Percentiles rank a stretch among this genome's conserved stretches.
Conservation (phyloP, 37 sponge, comb jelly and placozoan species). For the Spongilla lacustris region DNA sequence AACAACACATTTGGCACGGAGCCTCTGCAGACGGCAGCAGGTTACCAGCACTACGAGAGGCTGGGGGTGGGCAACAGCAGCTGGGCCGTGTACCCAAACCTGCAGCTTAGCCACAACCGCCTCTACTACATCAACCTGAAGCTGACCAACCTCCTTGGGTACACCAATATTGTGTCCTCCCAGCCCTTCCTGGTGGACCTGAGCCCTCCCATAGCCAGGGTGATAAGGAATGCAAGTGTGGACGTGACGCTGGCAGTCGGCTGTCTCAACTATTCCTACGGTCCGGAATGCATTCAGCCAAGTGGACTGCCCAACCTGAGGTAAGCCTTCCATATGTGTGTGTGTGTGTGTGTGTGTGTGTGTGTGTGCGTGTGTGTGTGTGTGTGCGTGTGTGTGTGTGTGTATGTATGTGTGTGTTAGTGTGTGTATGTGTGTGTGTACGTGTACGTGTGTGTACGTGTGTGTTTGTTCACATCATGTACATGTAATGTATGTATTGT, state of each 20-base stretch:
- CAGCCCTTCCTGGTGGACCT: slow-evolving; percentile 72
- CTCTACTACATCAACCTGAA: slow-evolving; percentile 71
- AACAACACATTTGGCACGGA: slow-evolving; percentile 57
- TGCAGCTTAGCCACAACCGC: slow-evolving; percentile 42
- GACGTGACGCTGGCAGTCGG: slow-evolving; percentile 31
- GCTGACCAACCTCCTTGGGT: slow-evolving; percentile 70
- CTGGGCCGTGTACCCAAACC: slow-evolving; percentile 12
- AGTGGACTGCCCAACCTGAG: slow-evolving; percentile 30
- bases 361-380: slow-evolving; percentile 20
- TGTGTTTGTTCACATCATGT: background rate
- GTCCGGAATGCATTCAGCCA: slow-evolving; percentile 28
- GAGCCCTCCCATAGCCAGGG: slow-evolving; percentile 77
- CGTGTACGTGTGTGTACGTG: slow-evolving; percentile 19
- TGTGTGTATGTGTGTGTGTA: slow-evolving; percentile 31
- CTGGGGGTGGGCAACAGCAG: slow-evolving; percentile 73
- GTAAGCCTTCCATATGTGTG: slow-evolving; percentile 30
- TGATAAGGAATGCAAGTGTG: slow-evolving; percentile 36
- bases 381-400: slow-evolving; percentile 30
- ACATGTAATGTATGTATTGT: background rate
- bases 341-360: slow-evolving; percentile 32
- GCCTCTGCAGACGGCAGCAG: slow-evolving; percentile 26
- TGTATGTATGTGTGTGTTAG: slow-evolving; percentile 16
- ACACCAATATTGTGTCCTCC: slow-evolving; percentile 61
- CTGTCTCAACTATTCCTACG: slow-evolving; percentile 22
- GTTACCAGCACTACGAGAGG: slow-evolving; percentile 69